These are phyloP conservation scores for Stenodema calcarata DNA, from an alignment of 2,888 invertebrate genomes.

Conservation along the genomic window DNA sequence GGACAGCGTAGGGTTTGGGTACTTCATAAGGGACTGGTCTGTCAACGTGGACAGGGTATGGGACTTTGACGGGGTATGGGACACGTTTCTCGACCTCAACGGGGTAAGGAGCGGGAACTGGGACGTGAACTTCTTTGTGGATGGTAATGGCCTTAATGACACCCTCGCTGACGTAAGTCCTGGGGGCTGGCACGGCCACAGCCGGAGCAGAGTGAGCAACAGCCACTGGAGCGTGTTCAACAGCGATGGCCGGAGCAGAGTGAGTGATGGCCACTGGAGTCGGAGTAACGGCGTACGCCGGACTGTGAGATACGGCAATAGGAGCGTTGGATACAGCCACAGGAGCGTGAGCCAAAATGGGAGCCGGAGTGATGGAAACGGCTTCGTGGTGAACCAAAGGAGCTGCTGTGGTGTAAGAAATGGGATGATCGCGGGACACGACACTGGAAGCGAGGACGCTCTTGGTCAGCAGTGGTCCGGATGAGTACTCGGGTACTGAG, in stretches of 20 bases:
- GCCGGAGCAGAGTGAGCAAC: constrained; percentile 54
- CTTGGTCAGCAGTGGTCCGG: background rate
- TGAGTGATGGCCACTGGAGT: constrained; percentile 39
- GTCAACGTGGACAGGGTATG: constrained; percentile 70
- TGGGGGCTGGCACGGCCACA: constrained; percentile 57
- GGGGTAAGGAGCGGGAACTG: constrained; percentile 61
- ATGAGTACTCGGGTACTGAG: background rate
- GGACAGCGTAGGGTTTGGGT: constrained; percentile 59
- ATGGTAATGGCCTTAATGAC: constrained; percentile 60
- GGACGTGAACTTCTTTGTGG: constrained; percentile 61
- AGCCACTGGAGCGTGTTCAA: constrained; percentile 35
- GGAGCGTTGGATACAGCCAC: constrained; percentile 23
- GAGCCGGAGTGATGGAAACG: background rate
- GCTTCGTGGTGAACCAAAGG: background rate
- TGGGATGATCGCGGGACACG: background rate
- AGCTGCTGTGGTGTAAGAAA: background rate
- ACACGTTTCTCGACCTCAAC: constrained; percentile 63
- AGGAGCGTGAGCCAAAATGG: constrained; percentile 32
- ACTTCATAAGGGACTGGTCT: constrained; percentile 71
- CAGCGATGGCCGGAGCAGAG: constrained; percentile 33
- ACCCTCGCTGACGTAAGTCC: constrained; percentile 37
- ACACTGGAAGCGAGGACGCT: background rate
- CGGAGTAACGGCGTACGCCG: constrained; percentile 32
- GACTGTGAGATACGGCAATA: constrained; percentile 17
- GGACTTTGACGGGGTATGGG: constrained; percentile 63